Conservation (phyloP, 2,888 invertebrate species). For the Chirona hameri region DNA sequence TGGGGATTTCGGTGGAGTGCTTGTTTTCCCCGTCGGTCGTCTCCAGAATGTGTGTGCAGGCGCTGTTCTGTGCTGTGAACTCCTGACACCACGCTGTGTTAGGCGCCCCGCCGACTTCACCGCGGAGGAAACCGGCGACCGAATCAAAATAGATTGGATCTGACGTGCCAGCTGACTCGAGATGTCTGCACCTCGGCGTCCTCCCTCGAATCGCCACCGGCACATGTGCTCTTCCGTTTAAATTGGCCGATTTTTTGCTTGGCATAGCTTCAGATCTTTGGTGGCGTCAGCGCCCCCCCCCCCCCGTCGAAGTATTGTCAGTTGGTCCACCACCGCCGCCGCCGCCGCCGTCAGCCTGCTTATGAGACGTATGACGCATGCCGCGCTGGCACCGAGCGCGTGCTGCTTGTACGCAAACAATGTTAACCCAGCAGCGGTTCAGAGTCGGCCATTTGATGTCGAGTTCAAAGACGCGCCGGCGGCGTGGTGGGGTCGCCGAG, state of each 20-base stretch:
- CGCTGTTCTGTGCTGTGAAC: no score
- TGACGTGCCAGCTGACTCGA: neutral
- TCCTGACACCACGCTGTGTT: no score
- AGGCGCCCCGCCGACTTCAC: no score
- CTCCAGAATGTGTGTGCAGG: no score
- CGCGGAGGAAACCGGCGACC: neutral
- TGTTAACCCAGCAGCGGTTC: neutral
- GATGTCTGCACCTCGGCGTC: neutral
- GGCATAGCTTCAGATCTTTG: neutral
- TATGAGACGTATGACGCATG: neutral
- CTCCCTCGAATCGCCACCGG: neutral
- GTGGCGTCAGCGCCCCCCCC: neutral
- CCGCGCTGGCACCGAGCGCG: neutral
- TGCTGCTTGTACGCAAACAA: neutral
- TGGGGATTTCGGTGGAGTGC: no score
- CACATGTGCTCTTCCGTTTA: neutral
- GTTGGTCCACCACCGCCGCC: neutral
- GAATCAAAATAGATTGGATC: neutral
- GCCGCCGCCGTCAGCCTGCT: neutral
- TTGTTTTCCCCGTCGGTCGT: no score
- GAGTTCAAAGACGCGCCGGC: neutral
- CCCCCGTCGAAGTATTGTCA: neutral
- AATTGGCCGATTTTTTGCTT: neutral
- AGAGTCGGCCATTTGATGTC: neutral
- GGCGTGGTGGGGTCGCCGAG: neutral